These are phyloP conservation scores for Ploceus nigricollis DNA, from an alignment of 2,113 vertebrate species.

Conservation along the genomic window DNA sequence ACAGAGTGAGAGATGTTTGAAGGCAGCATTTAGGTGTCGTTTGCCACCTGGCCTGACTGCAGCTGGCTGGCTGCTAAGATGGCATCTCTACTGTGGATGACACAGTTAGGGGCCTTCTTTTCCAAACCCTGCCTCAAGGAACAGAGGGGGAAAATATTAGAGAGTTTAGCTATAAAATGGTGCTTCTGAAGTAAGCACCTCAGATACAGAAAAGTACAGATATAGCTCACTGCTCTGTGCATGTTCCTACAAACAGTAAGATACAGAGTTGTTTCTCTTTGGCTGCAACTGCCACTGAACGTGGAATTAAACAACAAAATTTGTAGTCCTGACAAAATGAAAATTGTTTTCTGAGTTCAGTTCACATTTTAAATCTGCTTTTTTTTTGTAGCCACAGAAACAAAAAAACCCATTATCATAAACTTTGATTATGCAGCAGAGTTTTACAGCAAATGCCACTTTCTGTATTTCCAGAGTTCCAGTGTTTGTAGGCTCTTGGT, in stretches of 20 bases:
- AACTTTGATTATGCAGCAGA: neutral
- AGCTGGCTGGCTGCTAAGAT: neutral
- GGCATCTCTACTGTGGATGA: neutral
- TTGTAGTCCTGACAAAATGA: neutral
- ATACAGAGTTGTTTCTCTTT: neutral
- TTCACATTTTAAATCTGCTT: neutral
- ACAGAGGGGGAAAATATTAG: neutral
- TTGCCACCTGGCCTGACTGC: neutral
- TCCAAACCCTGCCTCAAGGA: neutral
- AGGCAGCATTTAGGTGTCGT: neutral
- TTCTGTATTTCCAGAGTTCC: neutral
- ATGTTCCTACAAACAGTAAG: neutral
- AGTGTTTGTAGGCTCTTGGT: neutral
- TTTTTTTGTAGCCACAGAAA: neutral
- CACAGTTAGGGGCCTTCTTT: neutral
- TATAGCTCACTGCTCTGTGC: neutral
- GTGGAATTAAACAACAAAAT: neutral
- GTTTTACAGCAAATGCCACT: neutral
- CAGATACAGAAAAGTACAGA: neutral
- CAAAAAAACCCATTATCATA: neutral
- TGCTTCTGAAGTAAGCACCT: neutral
- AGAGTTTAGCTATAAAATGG: neutral
- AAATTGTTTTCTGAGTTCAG: neutral
- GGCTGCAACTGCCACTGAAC: neutral
- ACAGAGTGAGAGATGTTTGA: neutral